Base-by-base conservation (phyloP, 1,140 invertebrate species). In the Calephelis virginiensis region DNA sequence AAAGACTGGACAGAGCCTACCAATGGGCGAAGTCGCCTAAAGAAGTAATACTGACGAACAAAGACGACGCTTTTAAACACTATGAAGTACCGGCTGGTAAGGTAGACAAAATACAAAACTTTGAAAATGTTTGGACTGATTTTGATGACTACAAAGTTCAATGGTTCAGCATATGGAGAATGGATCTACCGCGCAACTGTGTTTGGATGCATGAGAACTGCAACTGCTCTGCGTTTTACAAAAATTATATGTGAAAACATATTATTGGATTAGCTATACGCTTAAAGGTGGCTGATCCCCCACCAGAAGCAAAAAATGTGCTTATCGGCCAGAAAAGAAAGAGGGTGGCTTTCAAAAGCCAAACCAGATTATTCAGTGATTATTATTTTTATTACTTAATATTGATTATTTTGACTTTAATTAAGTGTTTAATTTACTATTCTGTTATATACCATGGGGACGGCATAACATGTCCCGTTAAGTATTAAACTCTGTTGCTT, bases 361-460 rank as follows among this genome's bases (percentile, higher is more conserved):
- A 50, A 50, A 50, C 48, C 48, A 50, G 13, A 50, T 50, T 50
- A 50, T 56, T 70, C 62, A 66, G 67, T 69, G 63, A 68, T 66
- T 61, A 50, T n/a, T 68, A 68, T 50, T 68, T 66, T 68, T 68
- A 68, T 59, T 63, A 69, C 64, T 61, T 53, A 69, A 72, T 72
- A 66, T 50, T 50, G 48, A 14, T 50, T 50, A 50, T 14, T 64
- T 72, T 70, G 61, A 64, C 49, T 67, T 67, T 59, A 66, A 61
- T 71, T 61, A 67, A 13, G 63, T 66, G 50, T 60, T 64, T 68
- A 63, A 68, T 61, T 64, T n/a, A n/a, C n/a, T 63, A 69, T 46
- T 69, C 66, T 64, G 11, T 61, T 38, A 38, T 6, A 38, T 45
- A 61, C n/a, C 47, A 49, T 49, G 47, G 47, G 47, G 47, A 49